Evolutionary conservation across 2,888 invertebrate genomes (phyloP).

Genomic region (Sinopyrophorus schimmeli): DNA sequence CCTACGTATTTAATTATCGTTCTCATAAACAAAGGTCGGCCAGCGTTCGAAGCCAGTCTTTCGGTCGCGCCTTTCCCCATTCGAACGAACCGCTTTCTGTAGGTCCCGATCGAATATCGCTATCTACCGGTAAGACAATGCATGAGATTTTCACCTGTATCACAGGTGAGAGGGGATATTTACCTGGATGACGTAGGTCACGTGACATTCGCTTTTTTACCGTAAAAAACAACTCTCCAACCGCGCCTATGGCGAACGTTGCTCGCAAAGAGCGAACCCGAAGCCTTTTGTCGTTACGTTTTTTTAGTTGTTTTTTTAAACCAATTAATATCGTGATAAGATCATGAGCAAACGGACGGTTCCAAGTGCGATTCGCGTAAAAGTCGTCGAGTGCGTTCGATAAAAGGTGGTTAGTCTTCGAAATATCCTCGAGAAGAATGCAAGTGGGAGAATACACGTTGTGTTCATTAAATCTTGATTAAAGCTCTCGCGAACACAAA

Average conservation of each 20-base stretch:
- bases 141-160: constrained; percentile 48
- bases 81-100: constrained; percentile 9
- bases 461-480: constrained; percentile 15
- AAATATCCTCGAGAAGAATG: no score
- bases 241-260: constrained; percentile 49
- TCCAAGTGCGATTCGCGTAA: background rate
- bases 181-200: constrained; percentile 46
- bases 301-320: no score
- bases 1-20: constrained; percentile 16
- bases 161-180: constrained; percentile 47
- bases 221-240: constrained; percentile 49
- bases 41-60: constrained; percentile 11
- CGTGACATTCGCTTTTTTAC: constrained; percentile 50
- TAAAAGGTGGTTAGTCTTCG: constrained; percentile 5
- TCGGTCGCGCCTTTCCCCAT: background rate
- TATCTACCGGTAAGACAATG: constrained; percentile 35
- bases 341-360: no score
- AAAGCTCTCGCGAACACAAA: constrained; percentile 14
- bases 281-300: constrained; percentile 20
- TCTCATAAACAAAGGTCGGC: constrained; percentile 1
- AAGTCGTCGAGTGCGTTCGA: background rate
- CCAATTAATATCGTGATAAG: no score
- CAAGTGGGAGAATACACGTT: constrained; percentile 25
- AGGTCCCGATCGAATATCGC: constrained; percentile 25
- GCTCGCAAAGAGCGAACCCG: constrained; percentile 38